A percentile compares a stretch with the other conserved stretches of the same genome.
phyloP scores from a whole-genome alignment of 2,888 invertebrate species.

The Cantharis lateralis region DNA sequence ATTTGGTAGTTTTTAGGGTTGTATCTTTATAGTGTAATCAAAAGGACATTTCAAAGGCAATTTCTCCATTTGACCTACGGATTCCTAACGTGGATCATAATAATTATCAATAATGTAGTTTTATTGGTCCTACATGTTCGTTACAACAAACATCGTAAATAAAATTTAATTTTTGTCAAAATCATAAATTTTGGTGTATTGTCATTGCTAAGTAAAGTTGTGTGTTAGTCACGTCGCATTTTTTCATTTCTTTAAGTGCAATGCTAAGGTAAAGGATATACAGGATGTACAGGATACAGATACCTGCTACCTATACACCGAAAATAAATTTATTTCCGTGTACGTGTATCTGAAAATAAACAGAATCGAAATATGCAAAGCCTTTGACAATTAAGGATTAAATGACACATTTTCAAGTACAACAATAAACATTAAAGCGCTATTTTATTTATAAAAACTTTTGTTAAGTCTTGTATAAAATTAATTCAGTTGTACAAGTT shows the following conservation, averaged over 20 bases:
- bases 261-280: not conserved
- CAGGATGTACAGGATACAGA: not conserved
- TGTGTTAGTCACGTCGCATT: not conserved
- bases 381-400: too few species aligned
- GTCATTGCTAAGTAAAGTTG: not conserved
- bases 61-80: not conserved
- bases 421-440: too few species aligned
- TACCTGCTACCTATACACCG: too few species aligned
- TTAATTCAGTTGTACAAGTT: not conserved
- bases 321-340: too few species aligned
- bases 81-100: not conserved
- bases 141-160: not conserved
- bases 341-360: too few species aligned
- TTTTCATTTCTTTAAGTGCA: not conserved
- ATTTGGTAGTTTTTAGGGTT: not conserved
- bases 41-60: not conserved
- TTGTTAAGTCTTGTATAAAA: too few species aligned
- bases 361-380: too few species aligned
- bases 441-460: too few species aligned
- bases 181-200: not conserved
- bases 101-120: not conserved
- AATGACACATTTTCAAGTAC: too few species aligned
- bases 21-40: not conserved
- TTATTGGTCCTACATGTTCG: not conserved
- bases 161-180: not conserved